Evolutionary conservation across 2,888 invertebrate genomes (phyloP), one percentile per base, ranked within the genome.

Genomic region (Phalera bucephala): DNA sequence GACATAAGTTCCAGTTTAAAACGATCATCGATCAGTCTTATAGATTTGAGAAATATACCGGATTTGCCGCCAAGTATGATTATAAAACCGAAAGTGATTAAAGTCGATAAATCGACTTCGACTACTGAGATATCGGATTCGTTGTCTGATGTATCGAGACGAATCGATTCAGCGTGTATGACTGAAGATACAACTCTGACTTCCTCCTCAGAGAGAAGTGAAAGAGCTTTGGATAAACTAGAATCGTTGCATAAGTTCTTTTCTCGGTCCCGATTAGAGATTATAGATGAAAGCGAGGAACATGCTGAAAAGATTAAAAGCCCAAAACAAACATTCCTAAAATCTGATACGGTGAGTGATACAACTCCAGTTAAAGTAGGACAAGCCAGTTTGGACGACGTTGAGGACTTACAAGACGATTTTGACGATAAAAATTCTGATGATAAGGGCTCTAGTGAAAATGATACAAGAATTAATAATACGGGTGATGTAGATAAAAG

Each of bases 231-330:
- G 17, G 88, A 83, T 21, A 89, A 89, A 55, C 40, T 90, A 2
- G 90, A 90, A 45, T 85, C 86, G 0, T 44, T 88, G 25, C 80
- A 84, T 34, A 81, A 77, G 45, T 89, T 89, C 64, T 88, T 88
- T 39, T 89, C 87, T 0, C 80, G 74, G 44, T 88, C 89, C 0
- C 68, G 90, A 26, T 56, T 90, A 12, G 90, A 88, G 50, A 90
- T 90, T 5, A 90, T 90, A 8, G 86, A 89, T 30, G 90, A 90
- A 37, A 80, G 66, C 19, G 90, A 90, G 40, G 87, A 85, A 9
- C 68, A 74, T n/a, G 66, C 57, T 1, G 74, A 74, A 6, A 80
- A 61, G 41, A 33, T 64, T 0, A 63, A 56, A 52, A 52, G 25
- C 36, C 39, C 20, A 40, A 64, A 43, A 44, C 47, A 17, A 15